A percentile compares a stretch with the other conserved stretches of the same genome.
phyloP scores from a whole-genome alignment of 2,888 invertebrate species.

The Stenchaetothrips biformis region DNA sequence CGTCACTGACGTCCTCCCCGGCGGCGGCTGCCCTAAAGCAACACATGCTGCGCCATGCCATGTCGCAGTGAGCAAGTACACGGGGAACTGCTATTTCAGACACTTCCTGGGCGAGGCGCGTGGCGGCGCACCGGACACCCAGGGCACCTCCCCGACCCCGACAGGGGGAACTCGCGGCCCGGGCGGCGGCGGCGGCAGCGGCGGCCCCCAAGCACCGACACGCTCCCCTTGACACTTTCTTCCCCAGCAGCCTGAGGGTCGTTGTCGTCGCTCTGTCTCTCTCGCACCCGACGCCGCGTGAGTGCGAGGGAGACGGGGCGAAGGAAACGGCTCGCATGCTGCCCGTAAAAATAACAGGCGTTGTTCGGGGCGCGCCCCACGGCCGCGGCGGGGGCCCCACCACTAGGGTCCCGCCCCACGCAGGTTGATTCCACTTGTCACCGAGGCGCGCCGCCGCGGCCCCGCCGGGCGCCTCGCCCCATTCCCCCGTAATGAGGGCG shows the following conservation, averaged over 20 bases:
- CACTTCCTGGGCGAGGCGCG: neutral
- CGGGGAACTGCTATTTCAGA: neutral
- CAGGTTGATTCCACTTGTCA: slow-evolving; percentile 6
- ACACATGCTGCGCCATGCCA: neutral
- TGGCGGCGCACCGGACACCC: neutral
- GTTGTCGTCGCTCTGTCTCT: too few species aligned
- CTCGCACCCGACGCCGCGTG: neutral
- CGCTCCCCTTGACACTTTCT: slow-evolving; percentile 20
- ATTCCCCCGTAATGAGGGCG: neutral
- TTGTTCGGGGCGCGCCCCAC: too few species aligned
- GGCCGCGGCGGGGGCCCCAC: too few species aligned
- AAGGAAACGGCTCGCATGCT: too few species aligned
- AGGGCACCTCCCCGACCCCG: neutral
- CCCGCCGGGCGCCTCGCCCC: too few species aligned
- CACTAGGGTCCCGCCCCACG: neutral
- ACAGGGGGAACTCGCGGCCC: too few species aligned
- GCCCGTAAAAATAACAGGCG: slow-evolving; percentile 14
- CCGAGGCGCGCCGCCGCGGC: neutral
- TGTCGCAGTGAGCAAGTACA: neutral
- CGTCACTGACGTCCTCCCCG: too few species aligned
- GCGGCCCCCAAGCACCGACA: slow-evolving; percentile 4
- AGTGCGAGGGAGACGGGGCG: too few species aligned
- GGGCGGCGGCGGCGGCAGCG: neutral
- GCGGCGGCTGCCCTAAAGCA: neutral
- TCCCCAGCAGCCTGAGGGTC: neutral